phyloP scores from a whole-genome alignment of 2,888 invertebrate genomes.

The Eupithecia inturbata region DNA sequence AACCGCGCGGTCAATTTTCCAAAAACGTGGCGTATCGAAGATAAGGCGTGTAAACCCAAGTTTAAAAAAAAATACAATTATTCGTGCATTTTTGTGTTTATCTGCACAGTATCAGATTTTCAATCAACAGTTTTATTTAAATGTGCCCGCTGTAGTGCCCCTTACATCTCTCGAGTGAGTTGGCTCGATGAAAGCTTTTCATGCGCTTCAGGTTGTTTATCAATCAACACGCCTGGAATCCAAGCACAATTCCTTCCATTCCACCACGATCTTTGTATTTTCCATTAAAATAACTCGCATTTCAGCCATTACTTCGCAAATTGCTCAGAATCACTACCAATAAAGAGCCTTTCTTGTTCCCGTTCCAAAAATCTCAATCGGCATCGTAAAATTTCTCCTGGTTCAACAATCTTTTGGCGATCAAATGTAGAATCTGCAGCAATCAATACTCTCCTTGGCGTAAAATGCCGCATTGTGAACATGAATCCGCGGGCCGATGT shows the following conservation, averaged over 20 bases:
- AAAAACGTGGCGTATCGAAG: not conserved
- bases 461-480: constrained; percentile 45
- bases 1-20: not conserved
- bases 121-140: constrained; percentile 21
- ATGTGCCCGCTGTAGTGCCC: not conserved
- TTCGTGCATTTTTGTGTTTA: not conserved
- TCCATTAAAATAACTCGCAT: constrained; percentile 23
- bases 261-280: constrained; percentile 9
- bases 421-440: constrained; percentile 40
- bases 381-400: constrained; percentile 16
- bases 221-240: constrained; percentile 6
- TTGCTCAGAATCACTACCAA: constrained; percentile 30
- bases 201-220: constrained; percentile 2
- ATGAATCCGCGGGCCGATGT: constrained; percentile 33
- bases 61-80: not conserved
- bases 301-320: constrained; percentile 23
- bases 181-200: constrained; percentile 17
- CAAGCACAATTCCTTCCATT: not conserved
- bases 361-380: constrained; percentile 31
- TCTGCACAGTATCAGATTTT: constrained; percentile 2
- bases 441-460: constrained; percentile 39
- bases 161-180: constrained; percentile 7
- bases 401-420: constrained; percentile 28
- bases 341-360: constrained; percentile 26
- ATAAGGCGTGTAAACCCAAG: rapidly evolving